phyloP scores from a whole-genome alignment of 2,888 invertebrate species.

The Volucella bombylans region DNA sequence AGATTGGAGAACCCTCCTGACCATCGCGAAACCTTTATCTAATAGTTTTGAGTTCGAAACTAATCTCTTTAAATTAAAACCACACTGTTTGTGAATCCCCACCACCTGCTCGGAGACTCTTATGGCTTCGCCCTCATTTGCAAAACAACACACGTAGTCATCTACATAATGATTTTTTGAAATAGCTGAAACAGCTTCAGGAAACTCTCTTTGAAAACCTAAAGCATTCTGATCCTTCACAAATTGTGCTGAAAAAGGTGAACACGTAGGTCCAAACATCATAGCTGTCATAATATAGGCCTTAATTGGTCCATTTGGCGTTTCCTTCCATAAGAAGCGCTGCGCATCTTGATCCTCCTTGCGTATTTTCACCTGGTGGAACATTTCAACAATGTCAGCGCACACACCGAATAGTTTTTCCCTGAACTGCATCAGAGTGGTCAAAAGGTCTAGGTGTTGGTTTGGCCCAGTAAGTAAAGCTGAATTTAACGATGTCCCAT shows the following conservation, averaged over 20 bases:
- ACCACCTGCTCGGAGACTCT: constrained; percentile 24
- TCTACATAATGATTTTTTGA: constrained; percentile 9
- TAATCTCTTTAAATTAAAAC: too few species aligned
- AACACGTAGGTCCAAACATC: constrained; percentile 31
- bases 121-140: constrained; percentile 23
- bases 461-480: constrained; percentile 76
- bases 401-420: constrained; percentile 74
- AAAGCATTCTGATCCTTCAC: too few species aligned
- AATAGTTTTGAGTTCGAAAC: constrained; percentile 29
- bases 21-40: not conserved
- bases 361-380: too few species aligned
- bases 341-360: too few species aligned
- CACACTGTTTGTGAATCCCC: constrained; percentile 16
- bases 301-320: too few species aligned
- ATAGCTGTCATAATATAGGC: constrained; percentile 52
- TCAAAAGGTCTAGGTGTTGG: constrained; percentile 73
- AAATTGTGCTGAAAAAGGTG: not conserved
- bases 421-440: constrained; percentile 77
- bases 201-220: constrained; percentile 10
- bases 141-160: constrained; percentile 43
- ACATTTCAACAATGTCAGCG: constrained; percentile 75
- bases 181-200: not conserved
- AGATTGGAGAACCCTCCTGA: not conserved
- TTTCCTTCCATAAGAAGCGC: too few species aligned
- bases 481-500: constrained; percentile 75